Evolutionary conservation across 2,797 vertebrate species (phyloP), one percentile per base, ranked within the genome.

Genomic region (Anguilla marmorata): DNA sequence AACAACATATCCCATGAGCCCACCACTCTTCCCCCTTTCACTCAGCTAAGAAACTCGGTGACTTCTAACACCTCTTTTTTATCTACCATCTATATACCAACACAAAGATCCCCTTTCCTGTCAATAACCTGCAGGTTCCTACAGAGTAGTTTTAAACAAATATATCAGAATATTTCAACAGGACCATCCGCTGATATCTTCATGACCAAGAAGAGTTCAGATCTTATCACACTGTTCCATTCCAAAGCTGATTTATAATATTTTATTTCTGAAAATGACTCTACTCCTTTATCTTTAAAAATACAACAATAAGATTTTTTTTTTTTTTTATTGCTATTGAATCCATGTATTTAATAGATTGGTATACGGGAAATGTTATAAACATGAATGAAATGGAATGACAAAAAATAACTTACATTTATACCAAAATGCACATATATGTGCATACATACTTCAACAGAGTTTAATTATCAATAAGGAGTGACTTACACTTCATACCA

Each of bases 1-100:
- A 88, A 88, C 85, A 30, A 79, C 88, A n/a, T 82, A 54, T 69
- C 82, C 60, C 88, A 86, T 84, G 88, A 87, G 85, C 45, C 37
- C 50, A 69, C 86, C 19, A 76, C 89, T 86, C 37, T 52, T 76
- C 79, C 54, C 8, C 33, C 58, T 60, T 37, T 66, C 83, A 16
- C 74, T 76, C 74, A 76, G 74, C 33, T 76, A 41, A 83, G 80
- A 48, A 83, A 50, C 80, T 48, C 21, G 24, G 45, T 83, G 41
- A 52, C 80, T 83, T 48, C 80, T 27, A 83, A n/a, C 80, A 52
- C 80, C 24, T 83, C 79, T 83, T 24, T 83, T 27, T 12, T 52
- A 12, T 52, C 50, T 52, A 52, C 50, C 11, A 12, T 79, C 48
- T 45, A 63, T n/a, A 63, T 83, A 48, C 3, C 52, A 52, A 83